Base-by-base conservation (phyloP, 1,140 invertebrate genomes). In the Drosophila baimaii region DNA sequence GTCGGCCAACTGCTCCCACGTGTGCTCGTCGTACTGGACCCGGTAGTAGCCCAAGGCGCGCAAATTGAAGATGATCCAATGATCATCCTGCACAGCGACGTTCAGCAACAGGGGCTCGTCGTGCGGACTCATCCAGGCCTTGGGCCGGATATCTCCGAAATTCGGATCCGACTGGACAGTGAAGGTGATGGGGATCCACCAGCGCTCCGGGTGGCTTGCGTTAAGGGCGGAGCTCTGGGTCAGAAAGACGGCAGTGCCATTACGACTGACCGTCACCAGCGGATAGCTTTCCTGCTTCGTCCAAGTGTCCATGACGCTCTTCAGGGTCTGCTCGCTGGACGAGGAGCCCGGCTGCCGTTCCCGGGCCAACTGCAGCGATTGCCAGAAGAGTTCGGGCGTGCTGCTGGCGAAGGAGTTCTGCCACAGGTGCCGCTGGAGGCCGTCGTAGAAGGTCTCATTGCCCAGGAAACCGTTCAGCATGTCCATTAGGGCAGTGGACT, bases 381-480 rank as follows among this genome's bases (percentile, higher is more conserved):
- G 74, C 96, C 96, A 98, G 1, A 98, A 92, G 90, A 97, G 95
- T 79, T 97, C 95, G 90, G 97, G 96, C 39, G 94, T 94, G 1
- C 96, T 96, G 90, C 95, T 95, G 1, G 90, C 75, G 72, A 94
- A 95, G 35, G 93, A 92, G 70, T 95, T 93, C 54, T 94, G 93
- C 39, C 93, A 92, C 5, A 95, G 91, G 90, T 96, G 96, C 39
- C 94, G 94, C 61, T 86, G 74, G 15, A 98, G 91, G 33, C 96
- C 97, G 37, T 93, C 90, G 23, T 93, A 92, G 82, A 95, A 97
- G 2, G 95, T 94, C 1, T 94, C 92, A 46, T 96, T 94, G 0
- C 96, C 96, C 1, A 98, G 92, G 92, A 97, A 97, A 79, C 95
- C 93, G 64, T 94, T 94, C 95, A 98, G 96, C 97, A 98, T 98